Conservation (phyloP, 2,888 invertebrate species). For the Globia sparganii region DNA sequence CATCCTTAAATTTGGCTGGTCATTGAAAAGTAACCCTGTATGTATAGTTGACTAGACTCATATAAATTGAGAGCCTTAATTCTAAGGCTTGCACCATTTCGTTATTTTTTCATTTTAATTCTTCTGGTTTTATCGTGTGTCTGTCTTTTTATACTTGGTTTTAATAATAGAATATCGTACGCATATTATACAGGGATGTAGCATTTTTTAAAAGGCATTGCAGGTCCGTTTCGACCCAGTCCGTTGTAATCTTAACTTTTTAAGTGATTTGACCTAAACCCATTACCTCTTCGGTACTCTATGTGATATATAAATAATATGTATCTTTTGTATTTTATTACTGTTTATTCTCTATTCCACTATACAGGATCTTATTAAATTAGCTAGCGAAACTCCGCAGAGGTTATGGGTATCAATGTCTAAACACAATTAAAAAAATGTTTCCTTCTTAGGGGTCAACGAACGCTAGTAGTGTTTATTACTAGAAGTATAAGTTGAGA, state of each 20-base stretch:
- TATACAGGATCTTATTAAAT: not conserved
- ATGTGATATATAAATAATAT: constrained; percentile 72
- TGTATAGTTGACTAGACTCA: not conserved
- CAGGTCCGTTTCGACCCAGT: constrained; percentile 37
- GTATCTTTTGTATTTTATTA: constrained; percentile 54
- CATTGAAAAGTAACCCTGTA: too few relatives aligned
- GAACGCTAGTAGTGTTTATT: too few relatives aligned
- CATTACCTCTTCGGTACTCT: constrained; percentile 71
- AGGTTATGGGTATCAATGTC: not conserved
- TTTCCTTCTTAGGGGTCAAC: too few relatives aligned
- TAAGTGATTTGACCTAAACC: constrained; percentile 69
- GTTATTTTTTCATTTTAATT: not conserved
- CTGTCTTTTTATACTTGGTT: constrained; percentile 10
- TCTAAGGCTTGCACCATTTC: constrained; percentile 1
- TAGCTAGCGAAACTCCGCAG: not conserved
- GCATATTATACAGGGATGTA: constrained; percentile 29
- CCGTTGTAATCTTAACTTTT: constrained; percentile 23
- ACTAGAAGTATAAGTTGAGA: too few relatives aligned
- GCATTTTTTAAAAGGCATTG: not conserved
- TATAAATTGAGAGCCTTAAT: constrained; percentile 11
- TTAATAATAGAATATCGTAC: constrained; percentile 29
- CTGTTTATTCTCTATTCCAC: constrained; percentile 54
- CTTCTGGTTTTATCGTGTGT: not conserved
- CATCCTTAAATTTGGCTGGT: too few relatives aligned
- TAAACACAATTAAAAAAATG: not conserved